Evolutionary conservation across 2,888 invertebrate species (phyloP), one percentile per base, ranked within the genome.

Genomic region (Acleris holmiana): DNA sequence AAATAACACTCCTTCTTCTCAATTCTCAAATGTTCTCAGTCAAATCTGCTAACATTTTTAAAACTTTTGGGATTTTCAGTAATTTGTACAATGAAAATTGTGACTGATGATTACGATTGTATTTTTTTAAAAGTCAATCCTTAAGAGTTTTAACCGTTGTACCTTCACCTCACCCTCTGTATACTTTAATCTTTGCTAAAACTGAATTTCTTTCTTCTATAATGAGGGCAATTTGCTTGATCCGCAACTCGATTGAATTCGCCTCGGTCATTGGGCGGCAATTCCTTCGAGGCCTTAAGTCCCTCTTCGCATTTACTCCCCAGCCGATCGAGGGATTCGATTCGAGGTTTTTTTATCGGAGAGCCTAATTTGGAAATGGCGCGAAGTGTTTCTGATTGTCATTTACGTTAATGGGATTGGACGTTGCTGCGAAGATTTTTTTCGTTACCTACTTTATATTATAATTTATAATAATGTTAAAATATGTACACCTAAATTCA

Each of bases 181-280:
- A 21, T 4, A 3, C 4, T 6, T 19, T 44, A 55, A 15, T 61
- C 55, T 25, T n/a, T 29, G 15, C 23, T 44, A 21, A 55, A 51
- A 47, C 57, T 71, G 61, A 69, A 68, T 72, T 71, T 73, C 75
- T 81, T 78, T 79, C 74, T 73, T 70, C 75, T 68, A 76, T 83
- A 85, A 88, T 86, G 85, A 84, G 77, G 71, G 74, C 83, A 86
- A 87, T 88, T 85, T 85, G 79, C 86, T 82, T 79, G 77, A 77
- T 80, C 76, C 74, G 68, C 68, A 76, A 79, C 77, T 73, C 73
- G 75, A 87, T 88, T 85, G 83, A 85, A 86, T 79, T 76, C 77
- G 70, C 67, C 61, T 68, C 74, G 73, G 76, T 73, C 77, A 77
- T 76, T 77, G 74, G 68, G 67, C 68, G 68, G 66, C 71, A 66